These are phyloP conservation scores for Oryzias javanicus DNA, from an alignment of 2,113 vertebrate species.

Conservation along the genomic window DNA sequence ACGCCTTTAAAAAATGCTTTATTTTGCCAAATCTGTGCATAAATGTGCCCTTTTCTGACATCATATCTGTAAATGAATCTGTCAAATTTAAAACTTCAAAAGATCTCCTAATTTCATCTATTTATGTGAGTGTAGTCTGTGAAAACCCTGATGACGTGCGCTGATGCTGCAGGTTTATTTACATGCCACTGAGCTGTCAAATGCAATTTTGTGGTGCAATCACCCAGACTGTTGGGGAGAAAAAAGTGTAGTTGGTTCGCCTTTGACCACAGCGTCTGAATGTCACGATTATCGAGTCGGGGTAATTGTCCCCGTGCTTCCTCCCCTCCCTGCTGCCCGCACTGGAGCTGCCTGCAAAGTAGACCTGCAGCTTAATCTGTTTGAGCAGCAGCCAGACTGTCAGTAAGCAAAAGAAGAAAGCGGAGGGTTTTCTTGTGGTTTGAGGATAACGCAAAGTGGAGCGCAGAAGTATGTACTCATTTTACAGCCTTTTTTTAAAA, in stretches of 20 bases:
- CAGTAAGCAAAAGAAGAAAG: slow-evolving; percentile 58
- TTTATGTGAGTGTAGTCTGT: slow-evolving; percentile 19
- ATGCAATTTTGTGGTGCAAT: slow-evolving; percentile 31
- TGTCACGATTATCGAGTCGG: slow-evolving; percentile 61
- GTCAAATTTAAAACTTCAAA: slow-evolving; percentile 18
- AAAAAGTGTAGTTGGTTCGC: slow-evolving; percentile 47
- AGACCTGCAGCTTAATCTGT: slow-evolving; percentile 74
- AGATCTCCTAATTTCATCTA: slow-evolving; percentile 6
- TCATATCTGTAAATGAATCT: background rate
- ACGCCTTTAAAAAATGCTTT: no score
- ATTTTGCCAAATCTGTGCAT: no score
- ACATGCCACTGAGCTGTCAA: slow-evolving; percentile 28
- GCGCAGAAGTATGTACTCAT: slow-evolving; percentile 32
- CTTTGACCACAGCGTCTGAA: slow-evolving; percentile 49
- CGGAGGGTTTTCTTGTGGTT: slow-evolving; percentile 49
- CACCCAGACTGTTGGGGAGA: slow-evolving; percentile 19
- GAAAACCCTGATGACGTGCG: slow-evolving; percentile 41
- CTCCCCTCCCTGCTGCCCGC: slow-evolving; percentile 46
- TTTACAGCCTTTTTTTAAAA: slow-evolving; percentile 37
- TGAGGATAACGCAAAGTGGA: slow-evolving; percentile 21
- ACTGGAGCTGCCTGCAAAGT: slow-evolving; percentile 58
- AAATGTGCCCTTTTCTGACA: no score
- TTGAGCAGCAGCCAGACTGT: slow-evolving; percentile 64
- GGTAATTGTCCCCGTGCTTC: slow-evolving; percentile 58
- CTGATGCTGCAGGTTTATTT: slow-evolving; percentile 36